Evolutionary conservation across 2,113 vertebrate genomes (phyloP).

Genomic region (Aplodontia rufa): DNA sequence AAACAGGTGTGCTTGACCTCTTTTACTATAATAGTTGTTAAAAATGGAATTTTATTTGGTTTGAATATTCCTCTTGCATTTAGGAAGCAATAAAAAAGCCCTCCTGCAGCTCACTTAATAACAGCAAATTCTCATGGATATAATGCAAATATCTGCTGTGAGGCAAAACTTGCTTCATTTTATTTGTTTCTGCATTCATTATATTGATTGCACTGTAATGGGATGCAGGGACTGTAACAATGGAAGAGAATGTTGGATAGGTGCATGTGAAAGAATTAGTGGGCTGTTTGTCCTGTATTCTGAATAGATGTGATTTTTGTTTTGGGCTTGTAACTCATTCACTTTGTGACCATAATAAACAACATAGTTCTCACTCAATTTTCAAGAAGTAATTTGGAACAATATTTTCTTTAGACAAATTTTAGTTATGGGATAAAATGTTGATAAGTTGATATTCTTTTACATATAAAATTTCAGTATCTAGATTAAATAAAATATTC

Average conservation of each 20-base stretch:
- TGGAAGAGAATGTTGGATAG: slow-evolving; percentile 48
- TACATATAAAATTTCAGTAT: slow-evolving; percentile 44
- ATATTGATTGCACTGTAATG: slow-evolving; percentile 57
- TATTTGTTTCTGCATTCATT: slow-evolving; percentile 62
- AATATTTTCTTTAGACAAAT: background rate
- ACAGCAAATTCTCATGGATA: slow-evolving; percentile 56
- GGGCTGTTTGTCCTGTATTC: background rate
- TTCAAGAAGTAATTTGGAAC: slow-evolving; percentile 30
- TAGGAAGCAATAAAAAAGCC: slow-evolving; percentile 48
- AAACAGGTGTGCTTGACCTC: slow-evolving; percentile 29
- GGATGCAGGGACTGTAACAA: slow-evolving; percentile 44
- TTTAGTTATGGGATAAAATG: slow-evolving; percentile 27
- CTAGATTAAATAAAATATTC: slow-evolving; percentile 12
- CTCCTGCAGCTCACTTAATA: slow-evolving; percentile 71
- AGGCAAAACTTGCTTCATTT: slow-evolving; percentile 50
- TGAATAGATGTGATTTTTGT: background rate
- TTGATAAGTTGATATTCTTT: slow-evolving; percentile 38
- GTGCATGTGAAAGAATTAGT: slow-evolving; percentile 34
- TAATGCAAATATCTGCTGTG: slow-evolving; percentile 57
- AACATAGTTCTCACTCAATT: background rate
- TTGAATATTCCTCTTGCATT: slow-evolving; percentile 63
- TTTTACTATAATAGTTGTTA: slow-evolving; percentile 48
- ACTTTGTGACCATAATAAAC: background rate
- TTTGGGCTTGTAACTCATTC: slow-evolving; percentile 28
- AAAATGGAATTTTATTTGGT: slow-evolving; percentile 59